Base-by-base conservation (phyloP, 2,113 vertebrate species). In the Haemorhous mexicanus region DNA sequence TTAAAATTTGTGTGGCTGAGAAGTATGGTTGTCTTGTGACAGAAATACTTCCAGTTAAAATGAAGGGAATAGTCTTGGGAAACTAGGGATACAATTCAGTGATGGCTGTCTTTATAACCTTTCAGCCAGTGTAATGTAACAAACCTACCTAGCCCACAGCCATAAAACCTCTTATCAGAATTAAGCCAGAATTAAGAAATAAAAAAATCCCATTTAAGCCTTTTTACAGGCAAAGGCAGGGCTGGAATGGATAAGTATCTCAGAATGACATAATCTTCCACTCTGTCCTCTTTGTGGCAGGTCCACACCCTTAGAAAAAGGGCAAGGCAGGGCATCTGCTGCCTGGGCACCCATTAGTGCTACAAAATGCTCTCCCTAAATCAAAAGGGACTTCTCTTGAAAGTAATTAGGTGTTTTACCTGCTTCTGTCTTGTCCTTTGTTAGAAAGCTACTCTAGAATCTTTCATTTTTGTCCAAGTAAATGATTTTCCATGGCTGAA, bases 121-220 rank as follows among this genome's bases (percentile, higher is more conserved):
- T 91, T 70, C 84, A 85, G 66, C 15, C 79, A 80, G 27, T 52
- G 39, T 47, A 91, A 87, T 74, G 39, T 24, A 83, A 80, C 74
- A 91, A 79, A 89, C 28, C 32, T 69, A 74, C 53, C 87, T 61
- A 90, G 68, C 86, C 80, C 55, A 64, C 44, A 89, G 77, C 35
- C 74, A 68, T 72, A 81, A 90, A 94, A 80, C 52, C 81, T 87
- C 72, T 93, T 93, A 63, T 33, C 61, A 61, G 76, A 90, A 90
- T 88, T 43, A 77, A 69, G n/a, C 11, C 37, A 52, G 73, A 82
- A 55, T 78, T 52, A 77, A 89, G 44, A 81, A 81, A 81, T 43
- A n/a, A 80, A 49, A 43, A 1, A 59, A 20, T 2, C 2, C 4
- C 26, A 76, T 62, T 69, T 70, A 86, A 96, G 70, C 17, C n/a